Evolutionary conservation across 2,113 vertebrate species (phyloP), one percentile per base, ranked within the genome.

Genomic region (Laticauda colubrina): DNA sequence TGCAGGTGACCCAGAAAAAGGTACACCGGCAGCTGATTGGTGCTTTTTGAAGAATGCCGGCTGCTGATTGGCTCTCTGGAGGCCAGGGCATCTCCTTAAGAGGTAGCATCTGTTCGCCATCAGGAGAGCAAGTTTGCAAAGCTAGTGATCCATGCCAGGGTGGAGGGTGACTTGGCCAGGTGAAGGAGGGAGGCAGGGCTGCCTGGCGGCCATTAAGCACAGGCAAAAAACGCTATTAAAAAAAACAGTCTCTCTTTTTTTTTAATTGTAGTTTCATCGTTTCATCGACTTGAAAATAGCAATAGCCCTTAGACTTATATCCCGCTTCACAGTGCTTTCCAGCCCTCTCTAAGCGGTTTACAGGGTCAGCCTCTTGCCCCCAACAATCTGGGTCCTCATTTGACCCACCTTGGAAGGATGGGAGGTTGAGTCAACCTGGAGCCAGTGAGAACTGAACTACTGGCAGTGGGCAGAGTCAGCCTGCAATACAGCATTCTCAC

Each of bases 61-160:
- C 55, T 5, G 14, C 6, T 39, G 88, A 89, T 34, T 90, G 88
- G 93, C 51, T 0, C 0, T 29, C 88, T 64, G 45, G 1, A 34
- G 64, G 7, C 45, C 26, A 1, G 0, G 0, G 24, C 0, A 0
- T 8, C 34, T 20, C 12, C 6, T 24, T 24, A 87, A 57, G 81
- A 64, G 34, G 23, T 43, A 64, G 45, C 51, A 1, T 48, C 89
- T 88, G 81, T 48, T 90, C 90, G 26, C 0, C 24, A 54, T 24
- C 90, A 94, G 64, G 14, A 7, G n/a, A 56, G 18, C n/a, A 34
- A 9, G 48, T 29, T 61, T 89, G 18, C 54, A 4, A 51, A n/a
- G 54, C 9, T 1, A 24, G 34, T 14, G 34, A 89, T 12, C 54
- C n/a, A 2, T 51, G 23, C 34, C 34, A 9, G n/a, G 5, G 5